Evolutionary conservation across 2,113 vertebrate species (phyloP).

Genomic region (Campylomormyrus tamandua): DNA sequence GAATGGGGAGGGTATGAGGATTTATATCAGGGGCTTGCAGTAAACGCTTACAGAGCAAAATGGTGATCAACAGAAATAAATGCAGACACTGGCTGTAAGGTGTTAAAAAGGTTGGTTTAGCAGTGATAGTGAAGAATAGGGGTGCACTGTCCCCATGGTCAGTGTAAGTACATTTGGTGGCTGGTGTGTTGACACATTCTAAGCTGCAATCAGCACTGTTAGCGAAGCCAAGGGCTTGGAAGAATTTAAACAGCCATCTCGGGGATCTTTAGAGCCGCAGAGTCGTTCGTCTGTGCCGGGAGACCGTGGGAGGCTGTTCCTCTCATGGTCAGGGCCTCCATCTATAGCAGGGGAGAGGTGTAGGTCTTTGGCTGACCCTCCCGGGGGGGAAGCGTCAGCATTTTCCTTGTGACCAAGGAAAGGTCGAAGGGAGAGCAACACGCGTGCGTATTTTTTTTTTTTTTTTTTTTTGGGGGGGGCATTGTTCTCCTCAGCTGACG

Average conservation of each 20-base stretch:
- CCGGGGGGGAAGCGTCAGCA: background rate
- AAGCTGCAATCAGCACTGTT: background rate
- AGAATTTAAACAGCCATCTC: background rate
- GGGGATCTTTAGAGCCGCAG: background rate
- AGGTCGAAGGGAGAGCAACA: constrained; percentile 1
- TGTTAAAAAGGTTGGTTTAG: background rate
- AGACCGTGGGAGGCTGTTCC: background rate
- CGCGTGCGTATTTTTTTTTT: background rate
- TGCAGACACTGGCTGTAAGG: background rate
- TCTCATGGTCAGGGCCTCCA: constrained; percentile 1
- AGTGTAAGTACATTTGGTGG: background rate
- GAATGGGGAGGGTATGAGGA: background rate
- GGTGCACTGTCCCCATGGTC: background rate
- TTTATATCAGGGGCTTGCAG: background rate
- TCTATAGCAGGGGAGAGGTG: background rate
- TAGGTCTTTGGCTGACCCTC: background rate
- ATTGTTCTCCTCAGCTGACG: background rate
- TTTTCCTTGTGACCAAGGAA: background rate
- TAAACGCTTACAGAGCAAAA: constrained; percentile 4
- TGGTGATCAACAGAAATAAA: background rate
- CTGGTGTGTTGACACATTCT: background rate
- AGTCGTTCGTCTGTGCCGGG: background rate
- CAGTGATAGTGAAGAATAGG: background rate
- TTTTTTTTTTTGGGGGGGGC: background rate
- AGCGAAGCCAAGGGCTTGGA: background rate